phyloP scores from a whole-genome alignment of 2,888 invertebrate species.

The Drosophila rubida region DNA sequence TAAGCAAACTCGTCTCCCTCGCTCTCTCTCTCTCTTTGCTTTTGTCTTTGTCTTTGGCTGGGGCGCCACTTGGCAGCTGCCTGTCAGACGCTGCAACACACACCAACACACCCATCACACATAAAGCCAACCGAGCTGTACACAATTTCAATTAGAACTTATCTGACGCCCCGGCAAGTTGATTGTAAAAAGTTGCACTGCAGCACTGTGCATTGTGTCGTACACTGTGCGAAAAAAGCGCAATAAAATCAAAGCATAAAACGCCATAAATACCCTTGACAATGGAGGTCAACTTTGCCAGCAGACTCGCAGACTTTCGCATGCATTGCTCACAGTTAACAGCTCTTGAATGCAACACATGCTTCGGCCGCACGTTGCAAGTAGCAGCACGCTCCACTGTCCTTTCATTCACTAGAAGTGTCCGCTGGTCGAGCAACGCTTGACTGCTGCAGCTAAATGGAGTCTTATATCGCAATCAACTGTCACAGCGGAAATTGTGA shows the following conservation, averaged over 20 bases:
- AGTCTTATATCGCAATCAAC: no score
- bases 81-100: conserved; percentile 17
- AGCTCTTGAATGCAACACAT: no score
- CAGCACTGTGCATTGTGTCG: neutral
- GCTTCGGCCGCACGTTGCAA: no score
- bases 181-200: conserved; percentile 26
- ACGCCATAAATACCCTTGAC: neutral
- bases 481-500: no score
- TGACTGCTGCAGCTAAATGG: no score
- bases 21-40: no score
- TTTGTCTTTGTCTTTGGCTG: conserved; percentile 18
- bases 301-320: no score
- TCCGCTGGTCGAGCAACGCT: no score
- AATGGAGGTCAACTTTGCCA: neutral
- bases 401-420: no score
- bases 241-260: neutral
- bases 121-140: conserved; percentile 23
- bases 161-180: conserved; percentile 25
- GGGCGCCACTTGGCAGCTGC: conserved; percentile 44
- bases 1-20: conserved; percentile 30
- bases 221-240: conserved; percentile 1
- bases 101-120: conserved; percentile 3
- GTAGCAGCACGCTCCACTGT: no score
- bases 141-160: conserved; percentile 38
- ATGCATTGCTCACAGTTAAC: no score